Evolutionary conservation across 2,888 invertebrate genomes (phyloP).

Genomic region (Tachina fera): DNA sequence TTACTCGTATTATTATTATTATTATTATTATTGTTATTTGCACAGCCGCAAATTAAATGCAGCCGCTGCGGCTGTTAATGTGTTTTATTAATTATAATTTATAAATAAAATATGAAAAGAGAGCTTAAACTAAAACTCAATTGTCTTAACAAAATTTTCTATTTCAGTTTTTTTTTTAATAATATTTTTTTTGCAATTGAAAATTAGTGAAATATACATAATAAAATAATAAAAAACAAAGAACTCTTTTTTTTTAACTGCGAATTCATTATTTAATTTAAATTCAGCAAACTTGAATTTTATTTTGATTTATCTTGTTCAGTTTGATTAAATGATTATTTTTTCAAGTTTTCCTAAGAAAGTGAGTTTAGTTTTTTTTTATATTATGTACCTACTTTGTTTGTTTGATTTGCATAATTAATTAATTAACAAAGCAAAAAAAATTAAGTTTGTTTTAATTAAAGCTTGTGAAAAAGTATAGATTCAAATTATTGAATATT

Average conservation of each 20-base stretch:
- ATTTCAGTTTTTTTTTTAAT: neutral
- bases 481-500: constrained; percentile 8
- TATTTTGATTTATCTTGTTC: constrained; percentile 9
- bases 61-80: constrained; percentile 8
- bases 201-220: constrained; percentile 49
- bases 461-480: neutral
- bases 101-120: constrained; percentile 22
- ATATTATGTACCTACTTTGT: neutral
- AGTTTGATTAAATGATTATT: neutral
- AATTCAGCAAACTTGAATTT: neutral
- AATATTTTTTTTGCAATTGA: neutral
- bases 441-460: constrained; percentile 4
- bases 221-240: neutral
- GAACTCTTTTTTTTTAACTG: neutral
- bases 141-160: constrained; percentile 10
- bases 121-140: neutral
- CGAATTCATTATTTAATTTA: neutral
- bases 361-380: constrained; percentile 44
- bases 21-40: constrained; percentile 9
- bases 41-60: neutral
- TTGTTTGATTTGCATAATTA: constrained; percentile 28
- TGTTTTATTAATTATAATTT: constrained; percentile 48
- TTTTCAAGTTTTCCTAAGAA: constrained; percentile 18
- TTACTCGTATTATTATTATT: constrained; percentile 1
- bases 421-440: neutral